Percentiles rank a stretch among this genome's conserved stretches.
These are phyloP conservation scores for Rhynchonycteris naso DNA, from an alignment of 2,797 vertebrate genomes.

Conservation along the genomic window DNA sequence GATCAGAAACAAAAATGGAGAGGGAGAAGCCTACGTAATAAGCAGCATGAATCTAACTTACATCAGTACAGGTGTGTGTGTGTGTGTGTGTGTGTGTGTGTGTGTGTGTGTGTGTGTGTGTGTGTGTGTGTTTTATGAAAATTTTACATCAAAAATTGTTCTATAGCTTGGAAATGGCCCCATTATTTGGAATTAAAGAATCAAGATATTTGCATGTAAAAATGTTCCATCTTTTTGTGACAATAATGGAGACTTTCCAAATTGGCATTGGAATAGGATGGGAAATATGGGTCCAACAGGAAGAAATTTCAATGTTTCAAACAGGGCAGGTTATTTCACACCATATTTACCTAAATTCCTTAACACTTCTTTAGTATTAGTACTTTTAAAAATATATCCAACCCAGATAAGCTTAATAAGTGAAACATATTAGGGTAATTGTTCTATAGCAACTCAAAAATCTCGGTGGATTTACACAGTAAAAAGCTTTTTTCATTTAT, in stretches of 20 bases:
- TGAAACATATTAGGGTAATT: not conserved
- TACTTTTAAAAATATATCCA: not conserved
- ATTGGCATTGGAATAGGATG: not conserved
- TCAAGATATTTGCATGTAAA: not conserved
- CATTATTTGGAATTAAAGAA: not conserved
- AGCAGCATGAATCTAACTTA: not conserved
- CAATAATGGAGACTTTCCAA: not conserved
- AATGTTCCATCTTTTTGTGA: not conserved
- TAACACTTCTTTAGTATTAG: not conserved
- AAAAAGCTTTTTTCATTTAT: not conserved
- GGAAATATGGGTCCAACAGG: not conserved
- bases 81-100: not conserved
- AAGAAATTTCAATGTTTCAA: not conserved
- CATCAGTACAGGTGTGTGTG: not conserved
- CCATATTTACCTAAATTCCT: not conserved
- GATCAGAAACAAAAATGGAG: not conserved
- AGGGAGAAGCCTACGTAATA: not conserved
- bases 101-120: not conserved
- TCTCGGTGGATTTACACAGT: not conserved
- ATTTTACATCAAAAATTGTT: not conserved
- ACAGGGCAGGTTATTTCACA: not conserved
- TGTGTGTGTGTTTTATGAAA: not conserved
- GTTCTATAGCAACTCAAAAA: not conserved
- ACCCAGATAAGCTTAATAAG: not conserved
- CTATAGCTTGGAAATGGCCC: not conserved